Base-by-base conservation (phyloP, 2,113 vertebrate genomes). In the Ciconia boyciana region DNA sequence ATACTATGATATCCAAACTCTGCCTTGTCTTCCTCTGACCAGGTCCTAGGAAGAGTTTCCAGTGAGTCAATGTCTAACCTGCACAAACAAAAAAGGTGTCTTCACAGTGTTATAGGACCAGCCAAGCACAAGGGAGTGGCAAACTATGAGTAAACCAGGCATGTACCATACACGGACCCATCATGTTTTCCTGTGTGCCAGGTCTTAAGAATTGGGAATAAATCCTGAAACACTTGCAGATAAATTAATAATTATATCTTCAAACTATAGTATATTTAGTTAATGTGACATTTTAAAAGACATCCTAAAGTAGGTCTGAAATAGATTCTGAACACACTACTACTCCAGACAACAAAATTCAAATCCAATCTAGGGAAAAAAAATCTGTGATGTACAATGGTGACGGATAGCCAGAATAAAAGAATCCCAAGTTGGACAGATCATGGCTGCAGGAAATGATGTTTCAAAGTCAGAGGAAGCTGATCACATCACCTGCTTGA, bases 91-190 rank as follows among this genome's bases (percentile, higher is more conserved):
- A 29, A 65, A 60, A 44, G 8, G 5, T 46, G 4, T 7, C 46
- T 77, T 92, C 46, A 58, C 10, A 77, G 7, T 8, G 3, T 39
- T 64, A 31, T 8, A 41, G 34, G 39, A 86, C 34, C 11, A 76
- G 36, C 19, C 25, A 70, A 69, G 29, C 26, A 64, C 16, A 16
- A 16, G 6, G 6, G 9, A 57, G 12, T 39, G 6, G 17, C 6
- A 51, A 88, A 68, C 6, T 71, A 11, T 64, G 44, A 31, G 20
- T 46, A 88, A 85, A 68, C 4, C 43, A 80, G 10, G 6, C 9
- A 2, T 1, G 11, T 46, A 26, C 6, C 8, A 16, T 29, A 28
- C 1, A 2, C 10, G 11, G n/a, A 54, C 12, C 7, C 7, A 26
- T 8, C 12, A 25, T 18, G 28, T 81, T 80, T 70, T 83, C 22